Percentiles rank a stretch among this genome's conserved stretches.
Evolutionary conservation across 1,140 invertebrate species (phyloP).

Genomic region (Bombyx mori): ASM3026992v2 NC_085127.1:1747501-1748000

Average conservation of each 20-base stretch:
- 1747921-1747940: no score
- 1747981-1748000: no score
- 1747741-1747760: slow-evolving; percentile 19
- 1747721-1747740: slow-evolving; percentile 37
- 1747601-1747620: slow-evolving; percentile 44
- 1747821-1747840: no score
- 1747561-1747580: slow-evolving; percentile 40
- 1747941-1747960: no score
- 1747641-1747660: slow-evolving; percentile 47
- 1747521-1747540: slow-evolving; percentile 39
- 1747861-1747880: no score
- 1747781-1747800: neutral
- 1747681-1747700: slow-evolving; percentile 25
- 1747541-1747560: slow-evolving; percentile 43
- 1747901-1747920: no score
- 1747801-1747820: no score
- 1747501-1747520: slow-evolving; percentile 28
- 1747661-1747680: slow-evolving; percentile 16
- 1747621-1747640: slow-evolving; percentile 48
- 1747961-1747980: no score
- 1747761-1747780: neutral
- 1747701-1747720: slow-evolving; percentile 54
- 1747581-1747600: slow-evolving; percentile 42
- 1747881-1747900: no score
- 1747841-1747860: no score